These are phyloP conservation scores for Eremobia ochroleuca DNA, from an alignment of 2,888 invertebrate genomes.

Conservation along the genomic window DNA sequence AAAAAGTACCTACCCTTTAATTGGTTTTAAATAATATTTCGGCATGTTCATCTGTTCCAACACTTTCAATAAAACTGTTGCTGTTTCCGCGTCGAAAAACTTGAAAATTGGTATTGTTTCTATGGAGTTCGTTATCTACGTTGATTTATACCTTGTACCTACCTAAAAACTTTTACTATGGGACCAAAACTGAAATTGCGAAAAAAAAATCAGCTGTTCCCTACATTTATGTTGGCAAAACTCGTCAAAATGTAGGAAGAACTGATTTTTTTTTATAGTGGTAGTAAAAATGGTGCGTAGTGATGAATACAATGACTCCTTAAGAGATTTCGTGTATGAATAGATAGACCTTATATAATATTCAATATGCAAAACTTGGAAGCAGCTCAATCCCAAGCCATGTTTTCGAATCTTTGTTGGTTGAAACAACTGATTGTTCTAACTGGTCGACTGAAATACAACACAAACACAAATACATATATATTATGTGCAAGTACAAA, in stretches of 20 bases:
- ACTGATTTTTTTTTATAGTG: too few relatives aligned
- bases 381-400: neutral
- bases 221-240: too few relatives aligned
- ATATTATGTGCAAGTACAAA: neutral
- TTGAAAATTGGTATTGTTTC: slow-evolving; percentile 25
- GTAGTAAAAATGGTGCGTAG: too few relatives aligned
- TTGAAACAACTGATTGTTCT: neutral
- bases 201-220: too few relatives aligned
- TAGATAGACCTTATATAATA: too few relatives aligned
- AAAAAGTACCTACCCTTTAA: slow-evolving; percentile 64
- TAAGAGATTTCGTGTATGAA: too few relatives aligned
- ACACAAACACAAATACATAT: neutral
- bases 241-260: too few relatives aligned
- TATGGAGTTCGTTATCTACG: slow-evolving; percentile 21
- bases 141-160: slow-evolving; percentile 12
- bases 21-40: slow-evolving; percentile 57
- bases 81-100: slow-evolving; percentile 48
- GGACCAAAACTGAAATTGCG: too few relatives aligned
- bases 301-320: too few relatives aligned
- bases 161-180: too few relatives aligned
- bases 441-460: neutral
- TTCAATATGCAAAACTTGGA: too few relatives aligned
- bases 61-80: slow-evolving; percentile 51
- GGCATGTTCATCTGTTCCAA: slow-evolving; percentile 48
- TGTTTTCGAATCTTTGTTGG: neutral